phyloP scores from a whole-genome alignment of 2,797 vertebrate genomes.

The Cercopithecus neglectus region DNA sequence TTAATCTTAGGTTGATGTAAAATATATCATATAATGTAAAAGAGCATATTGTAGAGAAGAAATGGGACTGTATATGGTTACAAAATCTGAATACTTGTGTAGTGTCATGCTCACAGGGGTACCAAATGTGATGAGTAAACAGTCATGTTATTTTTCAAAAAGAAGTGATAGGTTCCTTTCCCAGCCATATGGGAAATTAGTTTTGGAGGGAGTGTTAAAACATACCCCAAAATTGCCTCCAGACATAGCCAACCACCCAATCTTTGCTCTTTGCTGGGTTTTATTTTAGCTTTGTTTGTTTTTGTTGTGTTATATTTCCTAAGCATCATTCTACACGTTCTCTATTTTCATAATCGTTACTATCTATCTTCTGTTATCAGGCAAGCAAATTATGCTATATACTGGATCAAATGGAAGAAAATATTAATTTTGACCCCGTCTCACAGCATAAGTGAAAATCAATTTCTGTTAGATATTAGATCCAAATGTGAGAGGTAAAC shows the following conservation, averaged over 20 bases:
- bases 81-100: background rate
- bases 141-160: background rate
- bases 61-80: background rate
- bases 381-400: background rate
- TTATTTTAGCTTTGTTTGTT: slow-evolving; percentile 3
- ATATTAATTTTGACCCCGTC: background rate
- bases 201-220: background rate
- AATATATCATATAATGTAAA: background rate
- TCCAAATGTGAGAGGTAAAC: background rate
- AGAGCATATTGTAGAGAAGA: background rate
- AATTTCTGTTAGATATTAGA: background rate
- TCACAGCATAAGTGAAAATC: background rate
- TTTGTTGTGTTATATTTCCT: background rate
- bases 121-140: background rate
- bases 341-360: background rate
- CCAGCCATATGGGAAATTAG: background rate
- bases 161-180: background rate
- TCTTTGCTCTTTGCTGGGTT: background rate
- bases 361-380: background rate
- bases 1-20: background rate
- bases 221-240: background rate
- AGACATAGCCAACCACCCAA: background rate
- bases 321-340: background rate
- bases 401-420: background rate
- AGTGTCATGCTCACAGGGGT: background rate